Conservation (phyloP, 2,113 vertebrate species). For the Phylloscopus trochilus region DNA sequence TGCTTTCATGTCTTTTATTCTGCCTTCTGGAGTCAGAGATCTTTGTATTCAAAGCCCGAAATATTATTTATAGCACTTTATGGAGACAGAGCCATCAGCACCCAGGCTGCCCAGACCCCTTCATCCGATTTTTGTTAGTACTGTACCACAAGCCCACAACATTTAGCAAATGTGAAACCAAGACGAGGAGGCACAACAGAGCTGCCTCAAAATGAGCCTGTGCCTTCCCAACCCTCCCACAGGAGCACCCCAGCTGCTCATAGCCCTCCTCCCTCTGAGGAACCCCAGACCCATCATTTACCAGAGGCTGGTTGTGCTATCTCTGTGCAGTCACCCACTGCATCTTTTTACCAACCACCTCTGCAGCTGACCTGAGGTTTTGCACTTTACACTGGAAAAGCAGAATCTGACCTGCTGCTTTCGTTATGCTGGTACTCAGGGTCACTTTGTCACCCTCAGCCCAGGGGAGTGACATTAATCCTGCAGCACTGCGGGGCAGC, state of each 20-base stretch:
- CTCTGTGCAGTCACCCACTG: not conserved
- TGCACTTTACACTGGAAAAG: not conserved
- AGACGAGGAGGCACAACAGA: not conserved
- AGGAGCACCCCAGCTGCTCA: fast-evolving
- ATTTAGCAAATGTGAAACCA: not conserved
- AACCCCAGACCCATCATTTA: not conserved
- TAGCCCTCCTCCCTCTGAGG: not conserved
- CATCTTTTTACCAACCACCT: not conserved
- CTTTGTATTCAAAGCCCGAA: conserved; percentile 43
- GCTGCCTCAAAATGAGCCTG: not conserved
- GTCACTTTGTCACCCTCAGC: not conserved
- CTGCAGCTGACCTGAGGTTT: not conserved
- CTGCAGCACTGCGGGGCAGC: fast-evolving
- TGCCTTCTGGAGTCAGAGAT: conserved; percentile 36
- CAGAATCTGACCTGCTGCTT: not conserved
- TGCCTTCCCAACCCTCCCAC: not conserved
- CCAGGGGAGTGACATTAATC: not conserved
- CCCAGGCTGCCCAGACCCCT: not conserved
- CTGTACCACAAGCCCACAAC: not conserved
- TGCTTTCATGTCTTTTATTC: conserved; percentile 27
- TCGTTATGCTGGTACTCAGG: not conserved
- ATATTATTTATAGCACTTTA: conserved; percentile 42
- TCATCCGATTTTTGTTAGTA: conserved; percentile 31
- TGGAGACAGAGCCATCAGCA: conserved; percentile 52
- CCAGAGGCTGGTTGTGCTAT: not conserved